Evolutionary conservation across 2,113 vertebrate genomes (phyloP).

Genomic region (Muntiacus muntjak): DNA sequence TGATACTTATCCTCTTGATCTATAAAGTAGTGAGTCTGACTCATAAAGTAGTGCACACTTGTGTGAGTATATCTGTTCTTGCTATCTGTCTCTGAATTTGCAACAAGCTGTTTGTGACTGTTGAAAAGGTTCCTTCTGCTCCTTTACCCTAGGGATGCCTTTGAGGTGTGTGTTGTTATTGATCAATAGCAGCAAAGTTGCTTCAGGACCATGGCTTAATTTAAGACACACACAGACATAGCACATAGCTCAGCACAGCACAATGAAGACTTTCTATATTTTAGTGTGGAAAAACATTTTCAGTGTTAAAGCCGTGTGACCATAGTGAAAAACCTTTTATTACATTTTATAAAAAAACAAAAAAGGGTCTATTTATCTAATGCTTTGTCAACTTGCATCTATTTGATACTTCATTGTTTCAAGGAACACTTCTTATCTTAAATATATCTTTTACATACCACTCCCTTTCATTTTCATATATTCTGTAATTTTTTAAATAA

Average conservation of each 20-base stretch:
- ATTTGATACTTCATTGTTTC: background rate
- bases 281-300: background rate
- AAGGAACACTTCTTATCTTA: background rate
- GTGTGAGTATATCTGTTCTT: background rate
- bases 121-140: background rate
- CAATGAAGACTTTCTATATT: background rate
- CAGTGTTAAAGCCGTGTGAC: background rate
- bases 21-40: conserved; percentile 10
- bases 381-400: background rate
- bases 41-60: background rate
- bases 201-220: background rate
- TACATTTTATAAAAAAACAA: background rate
- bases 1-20: background rate
- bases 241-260: background rate
- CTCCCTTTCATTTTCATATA: background rate
- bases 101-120: background rate
- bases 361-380: background rate
- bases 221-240: background rate
- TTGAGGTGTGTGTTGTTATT: background rate
- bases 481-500: background rate
- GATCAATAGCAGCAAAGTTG: background rate
- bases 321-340: background rate
- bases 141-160: background rate
- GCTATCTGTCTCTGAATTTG: background rate
- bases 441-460: background rate